Conservation (phyloP, 2,888 invertebrate species). For the Abrostola triplasia region DNA sequence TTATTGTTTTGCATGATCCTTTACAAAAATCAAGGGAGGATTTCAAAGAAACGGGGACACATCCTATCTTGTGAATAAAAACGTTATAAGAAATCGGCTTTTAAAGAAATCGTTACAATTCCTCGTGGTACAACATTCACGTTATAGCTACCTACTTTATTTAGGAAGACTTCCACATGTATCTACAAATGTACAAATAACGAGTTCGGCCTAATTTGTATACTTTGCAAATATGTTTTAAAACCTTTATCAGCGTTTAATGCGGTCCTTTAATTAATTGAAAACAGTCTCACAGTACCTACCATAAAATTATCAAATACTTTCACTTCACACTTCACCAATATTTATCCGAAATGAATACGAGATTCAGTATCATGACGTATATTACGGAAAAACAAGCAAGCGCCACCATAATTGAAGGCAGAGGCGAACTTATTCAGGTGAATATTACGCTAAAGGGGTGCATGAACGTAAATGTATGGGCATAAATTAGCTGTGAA, state of each 20-base stretch:
- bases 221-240: no score
- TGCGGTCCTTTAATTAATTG: no score
- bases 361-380: background rate
- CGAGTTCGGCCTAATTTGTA: no score
- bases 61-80: constrained; percentile 43
- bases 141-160: no score
- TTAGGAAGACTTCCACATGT: no score
- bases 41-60: constrained; percentile 36
- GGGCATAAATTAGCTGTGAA: constrained; percentile 61
- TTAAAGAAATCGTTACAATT: constrained; percentile 12
- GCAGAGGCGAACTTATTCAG: constrained; percentile 30
- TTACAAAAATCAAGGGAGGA: constrained; percentile 56
- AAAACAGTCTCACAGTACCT: no score
- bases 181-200: no score
- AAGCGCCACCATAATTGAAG: background rate
- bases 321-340: background rate
- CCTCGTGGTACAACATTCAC: background rate
- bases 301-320: no score
- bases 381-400: background rate
- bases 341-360: background rate
- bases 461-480: constrained; percentile 53
- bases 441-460: constrained; percentile 21
- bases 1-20: constrained; percentile 73
- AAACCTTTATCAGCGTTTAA: no score
- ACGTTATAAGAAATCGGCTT: constrained; percentile 29